A percentile compares a stretch with the other conserved stretches of the same genome.
phyloP scores from a whole-genome alignment of 2,888 invertebrate genomes.

The Keiferia lycopersicella region DNA sequence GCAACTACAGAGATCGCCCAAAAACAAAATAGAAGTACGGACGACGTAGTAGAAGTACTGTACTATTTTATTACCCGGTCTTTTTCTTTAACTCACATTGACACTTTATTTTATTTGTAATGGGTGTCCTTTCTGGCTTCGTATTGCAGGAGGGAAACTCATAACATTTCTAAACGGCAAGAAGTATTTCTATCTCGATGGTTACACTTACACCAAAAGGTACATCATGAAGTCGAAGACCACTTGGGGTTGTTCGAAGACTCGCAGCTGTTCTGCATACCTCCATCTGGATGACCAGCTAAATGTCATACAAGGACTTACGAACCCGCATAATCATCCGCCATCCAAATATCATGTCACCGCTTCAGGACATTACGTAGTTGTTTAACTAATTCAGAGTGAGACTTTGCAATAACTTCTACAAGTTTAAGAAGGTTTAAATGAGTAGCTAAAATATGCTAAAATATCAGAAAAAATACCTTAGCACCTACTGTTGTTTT shows the following conservation, averaged over 20 bases:
- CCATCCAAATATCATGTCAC: neutral
- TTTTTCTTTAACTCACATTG: too few species aligned
- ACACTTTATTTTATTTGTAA: too few species aligned
- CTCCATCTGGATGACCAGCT: constrained; percentile 36
- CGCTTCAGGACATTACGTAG: neutral
- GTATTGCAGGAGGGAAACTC: constrained; percentile 33
- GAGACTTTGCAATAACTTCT: too few species aligned
- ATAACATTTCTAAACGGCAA: constrained; percentile 35
- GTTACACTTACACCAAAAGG: constrained; percentile 38
- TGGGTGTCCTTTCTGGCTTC: neutral
- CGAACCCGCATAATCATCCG: neutral
- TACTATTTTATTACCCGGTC: too few species aligned
- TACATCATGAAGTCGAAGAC: constrained; percentile 31
- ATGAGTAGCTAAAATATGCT: too few species aligned
- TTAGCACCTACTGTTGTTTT: too few species aligned
- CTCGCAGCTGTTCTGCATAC: constrained; percentile 36
- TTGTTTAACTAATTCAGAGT: neutral
- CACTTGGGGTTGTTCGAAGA: constrained; percentile 40
- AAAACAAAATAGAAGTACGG: too few species aligned
- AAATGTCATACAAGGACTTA: neutral
- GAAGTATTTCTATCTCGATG: constrained; percentile 29
- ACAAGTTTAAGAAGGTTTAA: too few species aligned
- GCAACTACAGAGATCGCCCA: too few species aligned
- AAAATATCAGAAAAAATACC: too few species aligned
- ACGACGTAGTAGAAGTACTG: too few species aligned